These are phyloP conservation scores for Rhabdomys pumilio DNA, from an alignment of 2,797 vertebrate species.

Conservation along the genomic window DNA sequence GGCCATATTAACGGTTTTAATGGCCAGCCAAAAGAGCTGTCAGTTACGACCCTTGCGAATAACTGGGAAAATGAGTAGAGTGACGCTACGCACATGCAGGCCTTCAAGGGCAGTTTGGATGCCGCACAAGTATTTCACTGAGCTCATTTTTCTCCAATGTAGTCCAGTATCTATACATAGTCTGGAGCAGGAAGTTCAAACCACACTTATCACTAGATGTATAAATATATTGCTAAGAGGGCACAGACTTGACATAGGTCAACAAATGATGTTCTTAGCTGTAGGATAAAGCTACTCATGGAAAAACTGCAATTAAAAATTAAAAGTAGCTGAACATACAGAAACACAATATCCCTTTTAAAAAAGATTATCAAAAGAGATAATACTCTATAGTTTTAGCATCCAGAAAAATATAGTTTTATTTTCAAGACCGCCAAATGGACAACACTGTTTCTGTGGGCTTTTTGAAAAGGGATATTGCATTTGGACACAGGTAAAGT, in stretches of 20 bases:
- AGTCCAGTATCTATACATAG: not conserved
- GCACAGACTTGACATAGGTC: conserved; percentile 78
- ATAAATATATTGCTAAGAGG: conserved; percentile 64
- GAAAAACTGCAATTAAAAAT: conserved; percentile 86
- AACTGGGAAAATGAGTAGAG: conserved; percentile 24
- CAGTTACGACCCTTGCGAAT: not conserved
- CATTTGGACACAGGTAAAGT: conserved; percentile 96
- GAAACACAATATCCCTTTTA: conserved; percentile 92
- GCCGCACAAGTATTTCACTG: not conserved
- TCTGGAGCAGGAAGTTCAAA: conserved; percentile 51
- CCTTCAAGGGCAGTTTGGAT: conserved; percentile 6
- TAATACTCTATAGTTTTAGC: conserved; percentile 73
- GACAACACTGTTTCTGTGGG: conserved; percentile 77
- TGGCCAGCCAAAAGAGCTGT: not conserved
- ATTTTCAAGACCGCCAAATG: conserved; percentile 73
- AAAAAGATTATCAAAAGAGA: conserved; percentile 86
- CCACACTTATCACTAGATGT: conserved; percentile 48
- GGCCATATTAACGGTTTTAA: not conserved
- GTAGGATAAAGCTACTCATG: conserved; percentile 80
- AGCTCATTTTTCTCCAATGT: not conserved
- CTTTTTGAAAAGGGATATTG: conserved; percentile 99
- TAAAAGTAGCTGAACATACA: conserved; percentile 87
- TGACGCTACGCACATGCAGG: conserved; percentile 36
- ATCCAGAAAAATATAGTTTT: conserved; percentile 24
- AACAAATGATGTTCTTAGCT: conserved; percentile 83